phyloP scores from a whole-genome alignment of 1,140 invertebrate species.

The Atopsyche davidsoni region DNA sequence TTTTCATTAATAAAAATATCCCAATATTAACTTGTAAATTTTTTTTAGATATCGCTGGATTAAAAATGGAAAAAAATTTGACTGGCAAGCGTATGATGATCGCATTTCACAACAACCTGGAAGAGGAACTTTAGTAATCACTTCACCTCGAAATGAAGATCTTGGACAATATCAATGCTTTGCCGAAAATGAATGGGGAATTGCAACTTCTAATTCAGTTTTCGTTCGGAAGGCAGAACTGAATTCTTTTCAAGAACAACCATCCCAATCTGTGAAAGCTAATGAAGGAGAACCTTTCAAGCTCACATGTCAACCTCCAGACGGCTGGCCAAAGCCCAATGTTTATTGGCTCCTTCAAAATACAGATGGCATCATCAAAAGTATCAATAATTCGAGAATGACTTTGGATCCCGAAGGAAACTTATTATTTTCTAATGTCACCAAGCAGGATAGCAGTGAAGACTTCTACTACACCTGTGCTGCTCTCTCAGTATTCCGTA shows the following conservation, averaged over 20 bases:
- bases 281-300: slow-evolving; percentile 84
- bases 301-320: slow-evolving; percentile 81
- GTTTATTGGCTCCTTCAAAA: slow-evolving; percentile 90
- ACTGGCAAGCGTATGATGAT: slow-evolving; percentile 86
- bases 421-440: slow-evolving; percentile 92
- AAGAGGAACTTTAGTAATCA: slow-evolving; percentile 85
- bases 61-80: slow-evolving; percentile 90
- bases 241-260: slow-evolving; percentile 82
- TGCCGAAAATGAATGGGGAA: slow-evolving; percentile 91
- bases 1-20: slow-evolving; percentile 10
- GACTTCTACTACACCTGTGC: slow-evolving; percentile 85
- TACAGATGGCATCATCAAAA: slow-evolving; percentile 69
- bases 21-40: slow-evolving; percentile 9
- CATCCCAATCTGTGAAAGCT: slow-evolving; percentile 54
- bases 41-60: slow-evolving; percentile 84
- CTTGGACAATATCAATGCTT: slow-evolving; percentile 97
- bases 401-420: slow-evolving; percentile 91
- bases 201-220: slow-evolving; percentile 88
- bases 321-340: slow-evolving; percentile 89
- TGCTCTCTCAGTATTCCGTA: slow-evolving; percentile 78
- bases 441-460: slow-evolving; percentile 70
- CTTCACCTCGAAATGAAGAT: slow-evolving; percentile 83
- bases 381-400: slow-evolving; percentile 88
- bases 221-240: slow-evolving; percentile 92
- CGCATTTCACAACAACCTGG: slow-evolving; percentile 90